Percentiles rank a stretch among this genome's conserved stretches.
Conservation (phyloP, 2,888 invertebrate species). For the Homarus gammarus region DNA sequence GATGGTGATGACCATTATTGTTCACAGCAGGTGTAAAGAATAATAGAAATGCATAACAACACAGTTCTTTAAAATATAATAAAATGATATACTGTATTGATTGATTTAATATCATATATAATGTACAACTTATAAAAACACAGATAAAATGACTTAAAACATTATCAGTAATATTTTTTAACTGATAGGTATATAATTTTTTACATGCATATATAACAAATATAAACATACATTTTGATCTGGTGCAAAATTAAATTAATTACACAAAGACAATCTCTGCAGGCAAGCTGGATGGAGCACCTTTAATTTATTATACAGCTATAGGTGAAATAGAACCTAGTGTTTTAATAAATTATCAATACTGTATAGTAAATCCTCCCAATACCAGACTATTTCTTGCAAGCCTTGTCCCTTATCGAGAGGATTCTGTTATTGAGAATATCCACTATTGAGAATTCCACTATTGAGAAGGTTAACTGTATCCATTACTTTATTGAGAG, state of each 20-base stretch:
- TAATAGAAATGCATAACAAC: constrained; percentile 13
- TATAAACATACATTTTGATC: constrained; percentile 31
- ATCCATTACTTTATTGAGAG: too few species aligned
- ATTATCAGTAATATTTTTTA: background rate
- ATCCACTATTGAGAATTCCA: too few species aligned
- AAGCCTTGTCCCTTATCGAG: too few species aligned
- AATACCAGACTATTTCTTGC: too few species aligned
- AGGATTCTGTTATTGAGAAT: too few species aligned
- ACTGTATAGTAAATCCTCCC: background rate
- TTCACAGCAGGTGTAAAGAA: background rate
- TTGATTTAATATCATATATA: background rate
- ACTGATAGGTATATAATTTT: background rate
- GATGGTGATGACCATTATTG: background rate
- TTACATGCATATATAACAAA: constrained; percentile 14
- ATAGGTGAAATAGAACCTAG: background rate
- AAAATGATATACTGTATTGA: background rate
- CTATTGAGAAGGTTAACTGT: too few species aligned
- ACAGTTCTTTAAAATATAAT: constrained; percentile 8
- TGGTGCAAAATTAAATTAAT: background rate
- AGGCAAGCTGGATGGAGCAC: constrained; percentile 35
- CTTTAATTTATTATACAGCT: constrained; percentile 8
- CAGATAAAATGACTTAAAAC: background rate
- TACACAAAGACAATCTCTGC: constrained; percentile 21
- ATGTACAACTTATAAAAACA: background rate
- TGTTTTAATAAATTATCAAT: background rate